Evolutionary conservation across 1,140 invertebrate species (phyloP).

Genomic region (Ips typographus): DNA sequence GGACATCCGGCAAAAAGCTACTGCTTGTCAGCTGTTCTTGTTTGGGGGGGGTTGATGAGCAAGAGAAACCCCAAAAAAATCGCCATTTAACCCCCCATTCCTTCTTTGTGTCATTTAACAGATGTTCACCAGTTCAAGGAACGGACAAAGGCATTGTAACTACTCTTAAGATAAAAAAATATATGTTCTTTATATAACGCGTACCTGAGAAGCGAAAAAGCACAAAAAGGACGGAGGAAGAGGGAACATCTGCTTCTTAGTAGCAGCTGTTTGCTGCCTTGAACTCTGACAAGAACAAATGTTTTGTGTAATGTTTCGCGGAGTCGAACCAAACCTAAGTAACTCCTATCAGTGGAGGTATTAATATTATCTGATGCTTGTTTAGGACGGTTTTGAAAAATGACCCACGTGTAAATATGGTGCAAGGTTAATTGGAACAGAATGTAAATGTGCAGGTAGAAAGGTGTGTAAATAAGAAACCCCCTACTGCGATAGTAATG

Average conservation of each 20-base stretch:
- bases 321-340: too few relatives aligned
- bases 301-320: not conserved
- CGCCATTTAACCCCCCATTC: too few relatives aligned
- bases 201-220: conserved; percentile 4
- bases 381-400: too few relatives aligned
- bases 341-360: too few relatives aligned
- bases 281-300: not conserved
- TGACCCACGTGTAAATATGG: too few relatives aligned
- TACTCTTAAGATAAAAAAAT: conserved; percentile 3
- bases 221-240: conserved; percentile 10
- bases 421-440: too few relatives aligned
- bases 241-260: conserved; percentile 8
- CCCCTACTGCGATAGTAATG: too few relatives aligned
- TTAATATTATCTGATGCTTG: too few relatives aligned
- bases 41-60: too few relatives aligned
- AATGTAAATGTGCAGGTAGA: too few relatives aligned
- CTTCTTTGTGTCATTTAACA: not conserved
- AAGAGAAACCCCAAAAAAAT: too few relatives aligned
- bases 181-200: not conserved
- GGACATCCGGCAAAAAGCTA: not conserved
- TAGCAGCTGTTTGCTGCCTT: conserved; percentile 2
- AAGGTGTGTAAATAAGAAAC: too few relatives aligned
- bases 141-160: conserved; percentile 8
- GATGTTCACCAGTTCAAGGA: not conserved
- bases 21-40: not conserved